Evolutionary conservation across 2,113 vertebrate genomes (phyloP).

Genomic region (Corythaeola cristata): DNA sequence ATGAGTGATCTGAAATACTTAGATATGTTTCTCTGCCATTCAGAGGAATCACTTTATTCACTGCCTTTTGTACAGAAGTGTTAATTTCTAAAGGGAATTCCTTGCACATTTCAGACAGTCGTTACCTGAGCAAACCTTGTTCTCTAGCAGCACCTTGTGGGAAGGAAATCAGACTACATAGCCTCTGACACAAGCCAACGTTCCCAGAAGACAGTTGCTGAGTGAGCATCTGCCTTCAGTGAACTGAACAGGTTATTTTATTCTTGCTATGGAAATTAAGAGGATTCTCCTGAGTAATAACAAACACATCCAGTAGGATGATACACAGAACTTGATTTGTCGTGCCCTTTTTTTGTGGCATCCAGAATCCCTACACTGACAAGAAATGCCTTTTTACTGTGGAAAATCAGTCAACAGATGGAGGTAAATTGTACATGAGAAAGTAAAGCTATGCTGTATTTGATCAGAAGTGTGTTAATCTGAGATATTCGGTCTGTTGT

Average conservation of each 20-base stretch:
- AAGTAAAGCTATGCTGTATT: not conserved
- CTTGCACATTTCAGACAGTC: not conserved
- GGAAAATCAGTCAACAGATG: not conserved
- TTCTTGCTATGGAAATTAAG: not conserved
- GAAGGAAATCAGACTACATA: not conserved
- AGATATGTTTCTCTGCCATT: conserved; percentile 2
- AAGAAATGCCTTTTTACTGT: not conserved
- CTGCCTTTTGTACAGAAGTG: not conserved
- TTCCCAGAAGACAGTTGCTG: not conserved
- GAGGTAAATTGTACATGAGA: not conserved
- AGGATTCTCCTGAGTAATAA: not conserved
- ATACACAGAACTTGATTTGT: not conserved
- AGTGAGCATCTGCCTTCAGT: not conserved
- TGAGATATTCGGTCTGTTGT: not conserved
- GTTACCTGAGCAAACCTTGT: conserved; percentile 10
- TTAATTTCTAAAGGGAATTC: not conserved
- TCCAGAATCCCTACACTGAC: not conserved
- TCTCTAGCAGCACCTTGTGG: conserved; percentile 69
- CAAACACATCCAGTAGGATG: not conserved
- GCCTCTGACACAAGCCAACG: not conserved
- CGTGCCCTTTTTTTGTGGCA: not conserved
- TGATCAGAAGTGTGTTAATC: not conserved
- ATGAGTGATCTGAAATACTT: not conserved
- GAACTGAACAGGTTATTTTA: not conserved
- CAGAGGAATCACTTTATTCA: not conserved